Base-by-base conservation (phyloP, 1,140 invertebrate genomes). In the Drosophila quadrilineata region DNA sequence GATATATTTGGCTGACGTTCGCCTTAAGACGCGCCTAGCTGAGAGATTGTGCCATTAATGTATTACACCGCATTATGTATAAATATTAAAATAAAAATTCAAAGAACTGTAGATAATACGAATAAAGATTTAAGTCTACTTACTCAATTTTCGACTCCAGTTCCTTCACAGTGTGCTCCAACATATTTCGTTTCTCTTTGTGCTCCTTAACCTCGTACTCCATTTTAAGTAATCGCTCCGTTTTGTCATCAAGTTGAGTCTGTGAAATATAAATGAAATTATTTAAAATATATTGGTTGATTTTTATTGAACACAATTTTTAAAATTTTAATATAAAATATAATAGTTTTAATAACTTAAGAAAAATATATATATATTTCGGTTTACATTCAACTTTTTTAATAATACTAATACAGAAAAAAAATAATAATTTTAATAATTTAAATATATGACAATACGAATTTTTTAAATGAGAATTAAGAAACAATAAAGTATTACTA, bases 1-100 rank as follows among this genome's bases (percentile, higher is more conserved):
- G 87, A 88, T 70, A 87, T 88, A 68, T 88, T 88, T 71, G 87
- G 87, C 68, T 88, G 87, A 73, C 60, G 26, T 50, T 58, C 43
- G 29, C 40, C 33, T 46, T 41, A 49, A 41, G 35, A n/a, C 38
- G 29, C 46, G 62, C 49, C 48, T 33, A 19, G 40, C 26, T 26
- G 22, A 53, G 54, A 63, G 52, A 87, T 75, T 87, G 75, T 85
- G 82, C 82, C 75, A 87, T 86, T 48, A 85, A 86, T 82, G 75
- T 85, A 86, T 85, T 85, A 80, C 60, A 53, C 54, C 82, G 65
- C 45, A 40, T 64, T 41, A 58, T 75, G 46, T 60, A 73, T 45
- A 71, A 63, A 43, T 72, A 46, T 57, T 62, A 63, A 75, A 87
- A 63, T 58, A n/a, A n/a, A n/a, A n/a, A n/a, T n/a, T n/a, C n/a